Evolutionary conservation across 2,888 invertebrate species (phyloP).

Genomic region (Cerastis leucographa): DNA sequence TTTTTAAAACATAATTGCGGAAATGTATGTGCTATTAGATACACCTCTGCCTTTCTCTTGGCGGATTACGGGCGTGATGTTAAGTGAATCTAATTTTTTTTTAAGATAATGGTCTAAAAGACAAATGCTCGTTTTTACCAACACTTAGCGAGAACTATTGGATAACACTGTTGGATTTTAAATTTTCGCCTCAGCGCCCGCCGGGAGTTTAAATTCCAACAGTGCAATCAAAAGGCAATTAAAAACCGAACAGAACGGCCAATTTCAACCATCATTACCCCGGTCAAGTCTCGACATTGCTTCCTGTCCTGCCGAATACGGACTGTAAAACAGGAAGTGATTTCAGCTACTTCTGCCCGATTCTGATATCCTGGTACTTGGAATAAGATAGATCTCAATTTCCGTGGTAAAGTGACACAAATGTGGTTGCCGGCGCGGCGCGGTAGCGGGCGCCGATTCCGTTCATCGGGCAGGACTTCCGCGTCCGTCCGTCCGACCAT

Average conservation of each 20-base stretch:
- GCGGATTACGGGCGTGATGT: background rate
- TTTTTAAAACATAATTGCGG: background rate
- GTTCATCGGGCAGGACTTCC: too few relatives aligned
- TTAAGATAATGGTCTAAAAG: background rate
- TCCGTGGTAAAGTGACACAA: background rate
- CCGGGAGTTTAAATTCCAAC: too few relatives aligned
- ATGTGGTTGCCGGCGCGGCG: background rate
- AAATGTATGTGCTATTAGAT: background rate
- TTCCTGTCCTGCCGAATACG: background rate
- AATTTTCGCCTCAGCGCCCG: too few relatives aligned
- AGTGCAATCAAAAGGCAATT: background rate
- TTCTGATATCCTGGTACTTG: background rate
- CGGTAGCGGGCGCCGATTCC: too few relatives aligned
- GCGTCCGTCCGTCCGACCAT: background rate
- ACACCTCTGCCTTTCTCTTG: background rate
- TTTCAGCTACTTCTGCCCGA: background rate
- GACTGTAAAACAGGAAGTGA: background rate
- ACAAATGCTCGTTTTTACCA: background rate
- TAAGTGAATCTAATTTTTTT: background rate
- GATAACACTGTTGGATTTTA: too few relatives aligned
- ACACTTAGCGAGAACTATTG: background rate
- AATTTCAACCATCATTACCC: background rate
- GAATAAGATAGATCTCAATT: background rate
- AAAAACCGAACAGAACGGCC: background rate
- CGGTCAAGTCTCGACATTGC: background rate